Evolutionary conservation across 2,888 invertebrate genomes (phyloP).

Genomic region (Ptychoptera albimana): DNA sequence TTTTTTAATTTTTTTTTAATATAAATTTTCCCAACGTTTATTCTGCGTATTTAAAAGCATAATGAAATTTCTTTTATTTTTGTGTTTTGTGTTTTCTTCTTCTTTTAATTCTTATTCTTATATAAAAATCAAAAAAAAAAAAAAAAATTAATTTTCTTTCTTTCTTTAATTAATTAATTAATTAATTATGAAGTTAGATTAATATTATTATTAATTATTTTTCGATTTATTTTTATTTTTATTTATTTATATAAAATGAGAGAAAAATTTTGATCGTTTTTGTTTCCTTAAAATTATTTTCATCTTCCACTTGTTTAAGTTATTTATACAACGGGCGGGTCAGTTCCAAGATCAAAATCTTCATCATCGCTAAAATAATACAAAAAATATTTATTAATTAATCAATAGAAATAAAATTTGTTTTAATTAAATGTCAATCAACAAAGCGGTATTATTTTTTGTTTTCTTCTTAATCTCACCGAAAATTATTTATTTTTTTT

Average conservation of each 20-base stretch:
- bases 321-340: conserved; percentile 29
- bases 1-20: too few species aligned
- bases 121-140: too few species aligned
- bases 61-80: too few species aligned
- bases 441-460: too few species aligned
- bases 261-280: conserved; percentile 1
- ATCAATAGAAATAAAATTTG: conserved; percentile 1
- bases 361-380: conserved; percentile 17
- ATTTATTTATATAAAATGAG: neutral
- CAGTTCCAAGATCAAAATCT: conserved; percentile 22
- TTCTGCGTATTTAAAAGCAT: too few species aligned
- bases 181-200: neutral
- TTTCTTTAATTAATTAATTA: too few species aligned
- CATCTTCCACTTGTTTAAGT: neutral
- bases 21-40: too few species aligned
- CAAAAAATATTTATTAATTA: conserved; percentile 10
- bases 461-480: too few species aligned
- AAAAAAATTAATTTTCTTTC: too few species aligned
- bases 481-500: neutral
- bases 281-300: neutral
- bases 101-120: too few species aligned
- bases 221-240: neutral
- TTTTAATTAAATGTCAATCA: too few species aligned
- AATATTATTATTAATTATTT: neutral
- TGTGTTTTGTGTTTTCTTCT: too few species aligned